These are phyloP conservation scores for Argyrosomus regius DNA, from an alignment of 2,797 vertebrate genomes.

Conservation along the genomic window DNA sequence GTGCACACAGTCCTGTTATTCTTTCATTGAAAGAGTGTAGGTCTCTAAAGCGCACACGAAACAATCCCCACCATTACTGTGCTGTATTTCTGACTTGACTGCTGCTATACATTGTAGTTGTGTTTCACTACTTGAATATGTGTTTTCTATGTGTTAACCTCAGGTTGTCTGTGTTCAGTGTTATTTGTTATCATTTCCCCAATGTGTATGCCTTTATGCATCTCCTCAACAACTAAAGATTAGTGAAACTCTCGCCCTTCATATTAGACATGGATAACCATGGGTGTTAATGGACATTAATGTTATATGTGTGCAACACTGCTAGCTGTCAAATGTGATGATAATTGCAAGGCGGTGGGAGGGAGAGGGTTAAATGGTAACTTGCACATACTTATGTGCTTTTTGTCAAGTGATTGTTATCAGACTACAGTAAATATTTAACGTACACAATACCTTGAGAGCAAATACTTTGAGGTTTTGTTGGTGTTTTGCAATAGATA, in stretches of 20 bases:
- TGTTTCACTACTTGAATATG: conserved; percentile 98
- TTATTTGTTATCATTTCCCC: conserved; percentile 80
- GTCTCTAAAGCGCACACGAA: conserved; percentile 49
- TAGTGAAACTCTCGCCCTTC: conserved; percentile 86
- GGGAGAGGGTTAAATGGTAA: conserved; percentile 51
- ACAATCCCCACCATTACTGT: conserved; percentile 86
- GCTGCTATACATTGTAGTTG: conserved; percentile 95
- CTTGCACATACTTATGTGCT: conserved; percentile 73
- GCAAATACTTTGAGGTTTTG: conserved; percentile 72
- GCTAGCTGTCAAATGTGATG: conserved; percentile 66
- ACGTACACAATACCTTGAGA: conserved; percentile 79
- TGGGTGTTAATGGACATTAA: conserved; percentile 60
- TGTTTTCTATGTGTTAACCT: conserved; percentile 93
- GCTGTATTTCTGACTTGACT: conserved; percentile 92
- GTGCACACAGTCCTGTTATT: conserved; percentile 82
- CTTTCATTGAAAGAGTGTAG: conserved; percentile 79
- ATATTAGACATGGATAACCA: conserved; percentile 74
- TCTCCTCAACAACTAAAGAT: conserved; percentile 85
- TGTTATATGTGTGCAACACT: conserved; percentile 56
- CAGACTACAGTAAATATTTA: conserved; percentile 54
- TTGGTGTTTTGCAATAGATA: conserved; percentile 66
- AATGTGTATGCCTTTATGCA: conserved; percentile 89
- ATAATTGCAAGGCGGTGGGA: conserved; percentile 30
- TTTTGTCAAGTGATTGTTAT: conserved; percentile 69
- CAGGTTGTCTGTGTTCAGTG: conserved; percentile 96